Percentiles rank a stretch among this genome's conserved stretches.
These are phyloP conservation scores for Parelbella ahira DNA, from an alignment of 2,888 invertebrate genomes.

Conservation along the genomic window DNA sequence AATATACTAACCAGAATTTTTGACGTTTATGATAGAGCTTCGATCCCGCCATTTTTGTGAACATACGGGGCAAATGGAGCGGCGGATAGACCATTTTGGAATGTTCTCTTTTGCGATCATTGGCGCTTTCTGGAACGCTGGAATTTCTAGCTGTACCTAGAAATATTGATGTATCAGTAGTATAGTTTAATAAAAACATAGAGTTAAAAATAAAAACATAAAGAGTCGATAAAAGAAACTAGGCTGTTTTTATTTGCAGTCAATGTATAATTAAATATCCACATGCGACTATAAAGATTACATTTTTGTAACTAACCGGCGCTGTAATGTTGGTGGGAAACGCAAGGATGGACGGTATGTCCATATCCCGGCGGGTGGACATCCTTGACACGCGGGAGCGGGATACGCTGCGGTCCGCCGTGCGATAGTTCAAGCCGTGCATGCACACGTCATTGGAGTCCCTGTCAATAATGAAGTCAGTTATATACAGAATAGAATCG, in stretches of 20 bases:
- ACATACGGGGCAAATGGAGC: conserved; percentile 70
- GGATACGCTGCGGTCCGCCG: conserved; percentile 65
- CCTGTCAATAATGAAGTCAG: conserved; percentile 37
- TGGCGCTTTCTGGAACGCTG: conserved; percentile 50
- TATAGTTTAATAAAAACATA: too few species aligned
- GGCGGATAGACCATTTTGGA: conserved; percentile 68
- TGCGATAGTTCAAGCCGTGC: conserved; percentile 57
- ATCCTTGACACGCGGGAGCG: conserved; percentile 60
- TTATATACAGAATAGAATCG: too few species aligned
- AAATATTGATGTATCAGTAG: too few species aligned
- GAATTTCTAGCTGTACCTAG: conserved; percentile 52
- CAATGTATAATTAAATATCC: too few species aligned
- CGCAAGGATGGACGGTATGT: conserved; percentile 69
- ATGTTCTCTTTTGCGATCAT: conserved; percentile 38
- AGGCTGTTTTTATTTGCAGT: too few species aligned
- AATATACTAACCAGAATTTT: conserved; percentile 54
- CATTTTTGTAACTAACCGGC: conserved; percentile 49
- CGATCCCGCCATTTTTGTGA: conserved; percentile 71
- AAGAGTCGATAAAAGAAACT: too few species aligned
- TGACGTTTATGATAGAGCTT: conserved; percentile 57
- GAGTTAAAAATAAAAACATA: too few species aligned
- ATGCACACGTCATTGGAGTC: conserved; percentile 49
- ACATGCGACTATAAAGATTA: too few species aligned
- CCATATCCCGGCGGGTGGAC: conserved; percentile 69
- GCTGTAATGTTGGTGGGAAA: conserved; percentile 48